Conservation (phyloP, 1,140 invertebrate species). For the Cephus cinctus region DNA sequence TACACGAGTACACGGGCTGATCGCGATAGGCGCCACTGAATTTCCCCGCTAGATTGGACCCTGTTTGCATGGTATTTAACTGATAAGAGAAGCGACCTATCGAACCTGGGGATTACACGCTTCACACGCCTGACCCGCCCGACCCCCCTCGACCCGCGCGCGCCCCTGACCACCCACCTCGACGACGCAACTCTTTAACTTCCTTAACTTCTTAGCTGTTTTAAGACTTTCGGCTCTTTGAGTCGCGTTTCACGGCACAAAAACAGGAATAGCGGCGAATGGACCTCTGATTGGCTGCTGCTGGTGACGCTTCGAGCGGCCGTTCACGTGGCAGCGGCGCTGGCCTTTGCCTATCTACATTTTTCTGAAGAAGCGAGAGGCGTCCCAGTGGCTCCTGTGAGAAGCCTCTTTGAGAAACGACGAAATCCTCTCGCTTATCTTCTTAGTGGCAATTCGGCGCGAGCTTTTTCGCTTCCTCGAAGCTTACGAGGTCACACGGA, state of each 20-base stretch:
- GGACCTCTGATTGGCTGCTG: too few relatives aligned
- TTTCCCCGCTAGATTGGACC: slow-evolving; percentile 29
- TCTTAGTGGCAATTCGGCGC: slow-evolving; percentile 25
- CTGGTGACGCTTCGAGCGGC: too few relatives aligned
- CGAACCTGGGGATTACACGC: slow-evolving; percentile 36
- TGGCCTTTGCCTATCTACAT: too few relatives aligned
- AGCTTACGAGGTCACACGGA: slow-evolving; percentile 25
- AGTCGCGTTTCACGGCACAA: too few relatives aligned
- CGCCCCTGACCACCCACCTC: not conserved
- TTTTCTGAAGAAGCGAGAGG: too few relatives aligned
- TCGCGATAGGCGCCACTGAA: slow-evolving; percentile 26
- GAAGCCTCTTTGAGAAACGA: slow-evolving; percentile 22
- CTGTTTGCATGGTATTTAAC: slow-evolving; percentile 42
- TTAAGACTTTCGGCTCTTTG: too few relatives aligned
- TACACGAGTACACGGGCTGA: too few relatives aligned
- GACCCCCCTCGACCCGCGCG: not conserved
- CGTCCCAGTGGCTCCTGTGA: too few relatives aligned
- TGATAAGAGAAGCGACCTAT: slow-evolving; percentile 28
- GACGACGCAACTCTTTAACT: too few relatives aligned
- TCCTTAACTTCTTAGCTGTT: too few relatives aligned
- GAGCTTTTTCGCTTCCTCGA: slow-evolving; percentile 19
- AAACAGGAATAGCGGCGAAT: too few relatives aligned
- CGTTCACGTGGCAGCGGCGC: too few relatives aligned
- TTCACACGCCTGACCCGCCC: slow-evolving; percentile 15
- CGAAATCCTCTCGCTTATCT: slow-evolving; percentile 27